phyloP scores from a whole-genome alignment of 2,113 vertebrate genomes.

The Dermatemys mawii region DNA sequence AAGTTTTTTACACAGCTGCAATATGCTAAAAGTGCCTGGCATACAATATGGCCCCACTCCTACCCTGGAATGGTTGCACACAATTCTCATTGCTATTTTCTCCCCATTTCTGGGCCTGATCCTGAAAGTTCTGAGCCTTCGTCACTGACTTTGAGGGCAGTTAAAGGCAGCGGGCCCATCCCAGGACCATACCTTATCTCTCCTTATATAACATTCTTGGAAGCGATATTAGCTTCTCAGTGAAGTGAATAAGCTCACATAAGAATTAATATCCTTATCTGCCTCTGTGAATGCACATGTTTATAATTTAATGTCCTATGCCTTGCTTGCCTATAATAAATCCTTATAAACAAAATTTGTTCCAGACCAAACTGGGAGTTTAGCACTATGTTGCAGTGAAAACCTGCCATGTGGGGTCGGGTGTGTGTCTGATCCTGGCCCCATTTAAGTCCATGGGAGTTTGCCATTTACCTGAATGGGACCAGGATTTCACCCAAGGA shows the following conservation, averaged over 20 bases:
- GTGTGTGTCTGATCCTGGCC: neutral
- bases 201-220: neutral
- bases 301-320: neutral
- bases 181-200: neutral
- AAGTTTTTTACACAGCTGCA: neutral
- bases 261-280: neutral
- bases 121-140: neutral
- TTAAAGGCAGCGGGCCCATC: neutral
- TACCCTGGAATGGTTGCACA: neutral
- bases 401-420: rapidly evolving
- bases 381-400: neutral
- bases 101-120: neutral
- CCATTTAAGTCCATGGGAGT: neutral
- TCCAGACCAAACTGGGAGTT: neutral
- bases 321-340: neutral
- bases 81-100: neutral
- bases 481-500: rapidly evolving
- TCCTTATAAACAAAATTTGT: neutral
- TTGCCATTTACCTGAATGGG: neutral
- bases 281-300: neutral
- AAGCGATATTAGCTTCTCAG: neutral
- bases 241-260: neutral
- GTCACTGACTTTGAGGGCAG: neutral
- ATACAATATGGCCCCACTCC: neutral
- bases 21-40: neutral